Evolutionary conservation across 1,140 invertebrate species (phyloP), one percentile per base, ranked within the genome.

Genomic region (Tetragnatha versicolor): DNA sequence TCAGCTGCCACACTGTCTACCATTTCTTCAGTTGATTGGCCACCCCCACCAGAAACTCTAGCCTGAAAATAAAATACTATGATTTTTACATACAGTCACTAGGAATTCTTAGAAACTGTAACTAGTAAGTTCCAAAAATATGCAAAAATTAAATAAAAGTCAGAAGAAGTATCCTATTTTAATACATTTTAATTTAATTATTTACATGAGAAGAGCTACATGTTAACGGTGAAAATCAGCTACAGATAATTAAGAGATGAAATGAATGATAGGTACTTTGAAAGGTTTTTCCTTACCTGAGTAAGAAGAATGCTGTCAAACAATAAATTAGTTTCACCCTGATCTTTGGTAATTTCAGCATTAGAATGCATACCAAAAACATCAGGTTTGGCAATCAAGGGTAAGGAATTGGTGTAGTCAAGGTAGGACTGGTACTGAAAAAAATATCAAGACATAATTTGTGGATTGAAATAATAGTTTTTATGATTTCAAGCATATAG

Each of bases 291-390:
- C 9, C 25, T 14, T 51, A 93, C 93, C 91, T 97, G 94, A 39
- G 94, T 97, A 2, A 94, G 85, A 29, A 97, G 86, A 47, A 94
- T 91, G 68, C 91, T 95, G 45, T 89, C 86, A 76, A 97, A 92
- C 22, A 98, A 84, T 60, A 92, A 87, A 77, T 91, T 89, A 0
- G 94, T 94, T 85, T 98, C 95, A 72, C 92, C 89, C 86, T 96
- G 93, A 85, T 98, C 94, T 87, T 96, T 97, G 81, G 93, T 93
- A 81, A 98, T 96, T 85, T 97, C 94, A 1, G 95, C 96, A 87
- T 98, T 98, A 76, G 92, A 89, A 85, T 98, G 91, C 90, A 98
- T 93, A 25, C 96, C 95, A 87, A 97, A 97, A 51, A 98, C 92
- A 81, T 91, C 90, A 0, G 96, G 94, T 55, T 90, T 89, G 0